Percentiles rank a stretch among this genome's conserved stretches.
phyloP scores from a whole-genome alignment of 2,888 invertebrate genomes.

The Rhagophthalmus giganteus region DNA sequence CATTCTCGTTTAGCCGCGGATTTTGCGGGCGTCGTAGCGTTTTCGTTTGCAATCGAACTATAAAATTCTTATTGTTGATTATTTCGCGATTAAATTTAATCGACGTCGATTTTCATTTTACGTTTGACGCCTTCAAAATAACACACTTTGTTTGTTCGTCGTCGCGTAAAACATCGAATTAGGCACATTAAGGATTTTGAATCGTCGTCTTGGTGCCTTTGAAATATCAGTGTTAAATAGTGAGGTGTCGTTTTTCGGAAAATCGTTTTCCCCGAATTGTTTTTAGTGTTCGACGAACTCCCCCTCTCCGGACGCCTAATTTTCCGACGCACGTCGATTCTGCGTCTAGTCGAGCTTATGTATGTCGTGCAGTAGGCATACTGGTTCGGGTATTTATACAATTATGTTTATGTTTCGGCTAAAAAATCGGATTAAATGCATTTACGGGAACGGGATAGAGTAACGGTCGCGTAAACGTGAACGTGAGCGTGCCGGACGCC shows the following conservation, averaged over 20 bases:
- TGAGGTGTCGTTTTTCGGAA: conserved; percentile 1
- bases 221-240: too few species aligned
- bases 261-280: background rate
- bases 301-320: conserved; percentile 39
- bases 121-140: too few species aligned
- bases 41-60: too few species aligned
- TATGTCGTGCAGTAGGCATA: conserved; percentile 46
- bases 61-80: too few species aligned
- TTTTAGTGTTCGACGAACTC: conserved; percentile 33
- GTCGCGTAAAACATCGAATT: too few species aligned
- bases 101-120: too few species aligned
- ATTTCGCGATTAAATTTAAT: too few species aligned
- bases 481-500: conserved; percentile 1
- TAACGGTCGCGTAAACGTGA: conserved; percentile 9
- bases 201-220: too few species aligned
- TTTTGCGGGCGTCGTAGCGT: conserved; percentile 22
- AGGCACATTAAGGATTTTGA: too few species aligned
- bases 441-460: conserved; percentile 7
- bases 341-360: conserved; percentile 43
- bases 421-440: conserved; percentile 27
- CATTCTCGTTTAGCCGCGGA: conserved; percentile 25
- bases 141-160: conserved; percentile 8
- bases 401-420: conserved; percentile 31
- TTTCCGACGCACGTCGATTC: conserved; percentile 46
- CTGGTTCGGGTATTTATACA: conserved; percentile 41